A percentile compares a stretch with the other conserved stretches of the same genome.
Conservation (phyloP, 35 echinoderm and acorn worm genomes). For the Lytechinus pictus region DNA sequence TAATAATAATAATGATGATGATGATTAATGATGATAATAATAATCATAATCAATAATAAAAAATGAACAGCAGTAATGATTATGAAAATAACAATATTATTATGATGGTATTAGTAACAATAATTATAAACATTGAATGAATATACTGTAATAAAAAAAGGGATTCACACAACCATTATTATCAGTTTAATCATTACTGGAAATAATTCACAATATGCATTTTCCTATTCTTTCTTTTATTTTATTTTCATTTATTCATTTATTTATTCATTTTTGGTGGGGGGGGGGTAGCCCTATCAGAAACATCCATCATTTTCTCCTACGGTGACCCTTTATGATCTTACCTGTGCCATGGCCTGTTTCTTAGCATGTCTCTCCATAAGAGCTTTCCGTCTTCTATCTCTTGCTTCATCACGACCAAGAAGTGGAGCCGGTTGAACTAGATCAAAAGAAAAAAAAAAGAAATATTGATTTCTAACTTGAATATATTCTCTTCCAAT, state of each 20-base stretch:
- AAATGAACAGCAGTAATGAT: not conserved
- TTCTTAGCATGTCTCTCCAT: constrained; percentile 13
- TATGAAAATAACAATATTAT: not conserved
- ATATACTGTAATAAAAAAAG: no score
- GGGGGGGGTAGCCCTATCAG: no score
- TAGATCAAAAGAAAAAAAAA: not conserved
- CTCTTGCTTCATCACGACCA: not conserved
- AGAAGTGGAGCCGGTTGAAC: not conserved
- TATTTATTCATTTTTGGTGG: no score
- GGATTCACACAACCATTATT: no score
- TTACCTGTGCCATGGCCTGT: not conserved
- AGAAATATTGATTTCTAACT: not conserved
- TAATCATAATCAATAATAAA: not conserved
- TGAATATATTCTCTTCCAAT: no score
- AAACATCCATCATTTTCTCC: no score
- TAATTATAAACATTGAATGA: no score
- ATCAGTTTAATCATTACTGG: no score
- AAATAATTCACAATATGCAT: no score
- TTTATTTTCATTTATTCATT: no score
- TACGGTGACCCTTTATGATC: no score
- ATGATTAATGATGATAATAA: not conserved
- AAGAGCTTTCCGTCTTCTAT: not conserved
- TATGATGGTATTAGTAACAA: not conserved
- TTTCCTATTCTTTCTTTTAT: no score
- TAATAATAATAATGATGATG: not conserved